Conservation (phyloP, 2,888 invertebrate species). For the Megaustenia siamemsis region DNA sequence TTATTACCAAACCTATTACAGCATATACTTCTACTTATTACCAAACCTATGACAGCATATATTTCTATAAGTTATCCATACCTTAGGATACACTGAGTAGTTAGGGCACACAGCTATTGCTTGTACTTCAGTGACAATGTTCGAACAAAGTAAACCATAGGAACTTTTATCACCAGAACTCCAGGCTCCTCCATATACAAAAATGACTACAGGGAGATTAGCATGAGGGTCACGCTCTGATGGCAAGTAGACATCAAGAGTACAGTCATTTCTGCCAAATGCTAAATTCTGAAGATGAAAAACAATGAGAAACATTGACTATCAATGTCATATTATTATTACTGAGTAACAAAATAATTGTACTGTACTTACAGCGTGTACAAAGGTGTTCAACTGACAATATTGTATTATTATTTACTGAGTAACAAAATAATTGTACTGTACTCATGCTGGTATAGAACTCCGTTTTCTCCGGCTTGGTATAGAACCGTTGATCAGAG, state of each 20-base stretch:
- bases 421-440: not conserved
- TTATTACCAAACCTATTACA: no score
- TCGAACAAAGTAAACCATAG: constrained; percentile 75
- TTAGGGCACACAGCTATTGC: constrained; percentile 76
- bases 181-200: constrained; percentile 78
- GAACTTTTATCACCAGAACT: constrained; percentile 76
- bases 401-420: no score
- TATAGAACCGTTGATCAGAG: no score
- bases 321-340: no score
- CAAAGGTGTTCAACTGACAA: no score
- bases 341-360: not conserved
- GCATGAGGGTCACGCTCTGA: not conserved
- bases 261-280: constrained; percentile 74
- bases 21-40: no score
- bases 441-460: no score
- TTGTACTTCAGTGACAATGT: constrained; percentile 70
- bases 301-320: no score
- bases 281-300: constrained; percentile 69
- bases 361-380: no score
- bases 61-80: constrained; percentile 51
- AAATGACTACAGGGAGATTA: constrained; percentile 72
- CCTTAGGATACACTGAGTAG: constrained; percentile 77
- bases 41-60: no score
- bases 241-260: constrained; percentile 74
- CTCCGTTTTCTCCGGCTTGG: no score